Percentiles rank a stretch among this genome's conserved stretches.
phyloP scores from a whole-genome alignment of 1,140 invertebrate species.

The Mya arenaria region DNA sequence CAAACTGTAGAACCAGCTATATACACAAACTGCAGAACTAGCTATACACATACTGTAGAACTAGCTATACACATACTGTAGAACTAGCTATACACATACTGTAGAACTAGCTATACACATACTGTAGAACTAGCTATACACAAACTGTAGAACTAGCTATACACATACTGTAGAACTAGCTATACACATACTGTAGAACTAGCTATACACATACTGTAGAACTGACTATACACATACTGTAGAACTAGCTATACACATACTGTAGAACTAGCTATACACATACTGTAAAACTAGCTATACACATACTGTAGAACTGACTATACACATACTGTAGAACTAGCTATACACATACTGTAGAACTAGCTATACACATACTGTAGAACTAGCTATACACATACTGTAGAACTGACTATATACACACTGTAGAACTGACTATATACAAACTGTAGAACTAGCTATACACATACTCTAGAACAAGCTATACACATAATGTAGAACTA shows the following conservation, averaged over 20 bases:
- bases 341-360: background rate
- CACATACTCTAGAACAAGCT: background rate
- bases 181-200: background rate
- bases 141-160: background rate
- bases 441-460: background rate
- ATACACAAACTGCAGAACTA: background rate
- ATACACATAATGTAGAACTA: background rate
- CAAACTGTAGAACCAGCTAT: background rate
- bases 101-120: background rate
- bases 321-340: background rate
- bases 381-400: background rate
- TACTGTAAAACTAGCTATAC: background rate
- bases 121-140: background rate
- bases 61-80: background rate
- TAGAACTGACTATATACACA: background rate
- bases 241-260: background rate
- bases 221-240: background rate
- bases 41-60: background rate
- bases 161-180: background rate
- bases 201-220: background rate
- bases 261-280: background rate
- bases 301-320: background rate
- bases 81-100: background rate
- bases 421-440: background rate
- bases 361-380: background rate